phyloP scores from a whole-genome alignment of 2,113 vertebrate genomes.

The Tricholaema leucomelas region DNA sequence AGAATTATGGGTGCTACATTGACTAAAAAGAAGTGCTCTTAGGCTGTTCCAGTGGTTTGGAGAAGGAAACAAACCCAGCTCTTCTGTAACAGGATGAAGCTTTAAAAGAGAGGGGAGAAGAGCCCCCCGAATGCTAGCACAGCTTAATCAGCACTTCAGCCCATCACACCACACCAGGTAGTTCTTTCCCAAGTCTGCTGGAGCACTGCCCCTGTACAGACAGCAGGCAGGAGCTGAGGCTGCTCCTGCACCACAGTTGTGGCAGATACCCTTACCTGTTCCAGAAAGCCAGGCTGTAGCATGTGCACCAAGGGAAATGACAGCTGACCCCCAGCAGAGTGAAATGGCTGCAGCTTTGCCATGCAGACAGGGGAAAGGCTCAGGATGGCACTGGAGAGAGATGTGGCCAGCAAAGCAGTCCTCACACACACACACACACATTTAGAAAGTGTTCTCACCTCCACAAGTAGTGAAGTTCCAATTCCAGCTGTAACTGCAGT shows the following conservation, averaged over 20 bases:
- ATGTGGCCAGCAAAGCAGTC: not conserved
- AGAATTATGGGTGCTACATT: not conserved
- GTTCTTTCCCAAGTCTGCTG: not conserved
- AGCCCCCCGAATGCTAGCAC: not conserved
- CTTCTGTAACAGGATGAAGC: slow-evolving; percentile 5
- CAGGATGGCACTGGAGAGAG: not conserved
- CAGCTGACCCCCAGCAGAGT: not conserved
- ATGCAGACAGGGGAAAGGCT: not conserved
- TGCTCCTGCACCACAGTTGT: not conserved
- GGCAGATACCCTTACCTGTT: not conserved
- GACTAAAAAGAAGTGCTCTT: slow-evolving; percentile 17
- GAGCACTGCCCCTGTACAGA: not conserved
- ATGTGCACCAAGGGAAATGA: rapidly evolving
- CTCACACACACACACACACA: not conserved
- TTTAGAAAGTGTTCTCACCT: not conserved
- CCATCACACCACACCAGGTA: not conserved
- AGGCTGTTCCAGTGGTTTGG: not conserved
- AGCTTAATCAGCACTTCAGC: not conserved
- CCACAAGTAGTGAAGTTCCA: not conserved
- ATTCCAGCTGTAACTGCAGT: not conserved
- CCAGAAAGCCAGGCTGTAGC: not conserved
- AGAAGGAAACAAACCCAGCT: not conserved
- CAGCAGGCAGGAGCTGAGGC: not conserved
- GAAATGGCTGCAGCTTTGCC: not conserved
- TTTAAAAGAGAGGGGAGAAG: not conserved